Evolutionary conservation across 2,888 invertebrate species (phyloP).

Genomic region (Cosmopolites sordidus): DNA sequence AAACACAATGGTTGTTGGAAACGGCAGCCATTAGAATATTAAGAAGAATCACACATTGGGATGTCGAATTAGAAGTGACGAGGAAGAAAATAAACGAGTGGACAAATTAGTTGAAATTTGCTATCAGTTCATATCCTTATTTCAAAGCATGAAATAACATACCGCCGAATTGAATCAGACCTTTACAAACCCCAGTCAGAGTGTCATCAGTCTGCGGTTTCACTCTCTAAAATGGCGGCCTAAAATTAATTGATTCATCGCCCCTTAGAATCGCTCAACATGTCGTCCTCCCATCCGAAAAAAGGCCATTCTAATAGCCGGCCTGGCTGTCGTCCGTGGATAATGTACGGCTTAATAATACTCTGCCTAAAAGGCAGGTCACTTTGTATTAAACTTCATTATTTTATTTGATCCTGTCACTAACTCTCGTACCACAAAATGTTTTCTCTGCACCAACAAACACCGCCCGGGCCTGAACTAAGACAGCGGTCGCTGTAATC

Average conservation of each 20-base stretch:
- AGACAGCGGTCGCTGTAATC: constrained; percentile 31
- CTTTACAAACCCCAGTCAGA: not conserved
- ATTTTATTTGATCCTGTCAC: constrained; percentile 48
- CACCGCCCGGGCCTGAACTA: too few species aligned
- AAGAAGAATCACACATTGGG: too few species aligned
- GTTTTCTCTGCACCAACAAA: constrained; percentile 26
- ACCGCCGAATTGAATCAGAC: too few species aligned
- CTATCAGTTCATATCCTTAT: too few species aligned
- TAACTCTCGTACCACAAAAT: constrained; percentile 36
- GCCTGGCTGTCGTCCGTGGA: constrained; percentile 44
- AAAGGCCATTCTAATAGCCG: constrained; percentile 41
- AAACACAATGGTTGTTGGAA: too few species aligned
- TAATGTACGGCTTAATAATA: constrained; percentile 51
- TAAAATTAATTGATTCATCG: constrained; percentile 38
- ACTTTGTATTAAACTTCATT: constrained; percentile 50
- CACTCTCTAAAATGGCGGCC: constrained; percentile 42
- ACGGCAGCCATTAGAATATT: too few species aligned
- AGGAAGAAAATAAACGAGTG: too few species aligned
- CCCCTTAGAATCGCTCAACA: constrained; percentile 33
- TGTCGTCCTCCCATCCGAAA: constrained; percentile 26
- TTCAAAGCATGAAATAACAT: too few species aligned
- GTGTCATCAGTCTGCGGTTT: constrained; percentile 36
- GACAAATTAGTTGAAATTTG: too few species aligned
- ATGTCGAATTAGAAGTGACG: too few species aligned
- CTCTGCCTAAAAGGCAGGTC: constrained; percentile 52